Percentiles rank a stretch among this genome's conserved stretches.
Conservation (phyloP, 2,888 invertebrate genomes). For the Spialia ferax region DNA sequence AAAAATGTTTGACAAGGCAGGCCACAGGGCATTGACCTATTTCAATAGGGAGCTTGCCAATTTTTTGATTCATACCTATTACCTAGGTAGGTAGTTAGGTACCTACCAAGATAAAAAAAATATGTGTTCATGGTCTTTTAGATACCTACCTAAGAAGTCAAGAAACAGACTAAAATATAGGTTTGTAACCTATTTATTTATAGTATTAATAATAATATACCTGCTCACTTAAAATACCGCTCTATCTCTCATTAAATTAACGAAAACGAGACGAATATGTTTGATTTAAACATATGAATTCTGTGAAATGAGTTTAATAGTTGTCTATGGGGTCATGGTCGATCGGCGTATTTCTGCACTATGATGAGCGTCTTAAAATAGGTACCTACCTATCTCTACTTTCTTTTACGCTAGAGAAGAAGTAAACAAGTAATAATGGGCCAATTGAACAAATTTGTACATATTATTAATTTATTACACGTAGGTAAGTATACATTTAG, state of each 20-base stretch:
- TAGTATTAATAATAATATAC: too few species aligned
- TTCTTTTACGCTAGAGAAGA: conserved; percentile 45
- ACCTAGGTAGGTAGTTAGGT: too few species aligned
- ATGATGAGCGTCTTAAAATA: conserved; percentile 57
- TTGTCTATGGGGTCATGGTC: conserved; percentile 62
- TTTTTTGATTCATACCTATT: too few species aligned
- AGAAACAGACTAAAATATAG: too few species aligned
- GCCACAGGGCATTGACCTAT: not conserved
- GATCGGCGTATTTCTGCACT: conserved; percentile 58
- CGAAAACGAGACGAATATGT: not conserved
- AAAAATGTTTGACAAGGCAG: not conserved
- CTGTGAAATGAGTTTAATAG: conserved; percentile 15
- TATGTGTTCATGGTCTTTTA: too few species aligned
- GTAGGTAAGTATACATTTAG: too few species aligned
- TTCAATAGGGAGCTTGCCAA: not conserved
- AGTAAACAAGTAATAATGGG: conserved; percentile 28
- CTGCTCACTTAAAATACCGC: too few species aligned
- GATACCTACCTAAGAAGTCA: too few species aligned
- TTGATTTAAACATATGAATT: not conserved
- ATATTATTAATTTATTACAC: conserved; percentile 3
- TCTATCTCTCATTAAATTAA: not conserved
- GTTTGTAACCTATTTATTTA: too few species aligned
- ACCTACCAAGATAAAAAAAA: too few species aligned
- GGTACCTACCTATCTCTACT: too few species aligned
- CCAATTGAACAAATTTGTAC: conserved; percentile 12